phyloP scores from a whole-genome alignment of 2,113 vertebrate species.

The Tyto alba region DNA sequence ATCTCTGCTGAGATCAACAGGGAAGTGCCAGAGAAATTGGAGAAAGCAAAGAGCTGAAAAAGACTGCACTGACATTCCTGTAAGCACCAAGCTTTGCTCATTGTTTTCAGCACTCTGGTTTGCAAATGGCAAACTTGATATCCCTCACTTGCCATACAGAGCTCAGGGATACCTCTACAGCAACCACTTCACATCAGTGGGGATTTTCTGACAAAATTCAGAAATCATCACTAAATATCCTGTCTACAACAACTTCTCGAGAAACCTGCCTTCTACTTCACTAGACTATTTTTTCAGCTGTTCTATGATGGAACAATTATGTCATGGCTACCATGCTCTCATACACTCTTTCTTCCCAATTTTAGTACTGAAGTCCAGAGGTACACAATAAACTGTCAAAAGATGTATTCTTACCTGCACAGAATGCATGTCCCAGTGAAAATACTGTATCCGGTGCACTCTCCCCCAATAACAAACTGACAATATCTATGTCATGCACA shows the following conservation, averaged over 20 bases:
- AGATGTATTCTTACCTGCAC: constrained; percentile 20
- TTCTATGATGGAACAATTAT: not conserved
- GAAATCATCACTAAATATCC: not conserved
- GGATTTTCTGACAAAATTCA: not conserved
- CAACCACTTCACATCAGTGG: not conserved
- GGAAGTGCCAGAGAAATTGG: not conserved
- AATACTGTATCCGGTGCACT: constrained; percentile 40
- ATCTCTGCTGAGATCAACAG: not conserved
- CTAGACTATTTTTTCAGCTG: not conserved
- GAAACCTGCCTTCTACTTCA: not conserved
- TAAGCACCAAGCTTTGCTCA: not conserved
- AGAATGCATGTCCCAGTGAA: constrained; percentile 45
- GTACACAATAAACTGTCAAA: not conserved
- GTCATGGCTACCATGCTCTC: rapidly evolving
- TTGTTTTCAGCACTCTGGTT: not conserved
- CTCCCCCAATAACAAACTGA: constrained; percentile 44
- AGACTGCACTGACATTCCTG: rapidly evolving
- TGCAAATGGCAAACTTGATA: not conserved
- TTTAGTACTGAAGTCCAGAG: not conserved
- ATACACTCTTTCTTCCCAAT: not conserved
- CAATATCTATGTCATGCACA: constrained; percentile 28
- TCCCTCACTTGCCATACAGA: rapidly evolving
- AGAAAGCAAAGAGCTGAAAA: not conserved
- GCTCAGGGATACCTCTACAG: not conserved
- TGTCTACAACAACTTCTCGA: not conserved